phyloP scores from a whole-genome alignment of 2,888 invertebrate genomes.

The Tineola bisselliella region DNA sequence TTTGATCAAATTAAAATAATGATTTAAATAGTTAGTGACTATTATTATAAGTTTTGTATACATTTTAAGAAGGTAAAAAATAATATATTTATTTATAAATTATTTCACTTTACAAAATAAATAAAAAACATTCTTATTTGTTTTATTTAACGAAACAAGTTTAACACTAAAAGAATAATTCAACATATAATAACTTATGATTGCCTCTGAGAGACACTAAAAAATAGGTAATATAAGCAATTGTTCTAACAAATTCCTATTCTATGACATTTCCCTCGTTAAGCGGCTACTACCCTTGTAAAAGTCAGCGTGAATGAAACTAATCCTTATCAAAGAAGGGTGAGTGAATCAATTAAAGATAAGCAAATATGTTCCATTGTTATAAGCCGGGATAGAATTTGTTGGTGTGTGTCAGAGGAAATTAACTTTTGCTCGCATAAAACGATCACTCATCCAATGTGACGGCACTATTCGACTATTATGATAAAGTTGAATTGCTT shows the following conservation, averaged over 20 bases:
- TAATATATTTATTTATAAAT: too few relatives aligned
- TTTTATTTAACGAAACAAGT: too few relatives aligned
- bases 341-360: slow-evolving; percentile 67
- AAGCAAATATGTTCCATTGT: slow-evolving; percentile 65
- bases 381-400: slow-evolving; percentile 44
- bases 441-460: slow-evolving; percentile 12
- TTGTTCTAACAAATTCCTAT: slow-evolving; percentile 16
- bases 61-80: too few relatives aligned
- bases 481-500: background rate
- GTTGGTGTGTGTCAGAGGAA: slow-evolving; percentile 41
- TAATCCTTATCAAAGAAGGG: slow-evolving; percentile 56
- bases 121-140: too few relatives aligned
- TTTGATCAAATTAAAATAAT: too few relatives aligned
- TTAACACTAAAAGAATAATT: too few relatives aligned
- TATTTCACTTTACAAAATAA: too few relatives aligned
- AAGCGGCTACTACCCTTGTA: slow-evolving; percentile 61
- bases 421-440: slow-evolving; percentile 18
- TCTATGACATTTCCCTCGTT: slow-evolving; percentile 44
- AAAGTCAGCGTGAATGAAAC: slow-evolving; percentile 65
- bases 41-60: too few relatives aligned
- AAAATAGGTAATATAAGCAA: background rate
- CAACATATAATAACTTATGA: too few relatives aligned
- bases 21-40: too few relatives aligned
- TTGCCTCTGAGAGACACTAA: slow-evolving; percentile 7
- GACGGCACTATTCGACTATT: background rate